These are phyloP conservation scores for Amblyjoppa proteus DNA, from an alignment of 2,888 invertebrate species.

Conservation along the genomic window DNA sequence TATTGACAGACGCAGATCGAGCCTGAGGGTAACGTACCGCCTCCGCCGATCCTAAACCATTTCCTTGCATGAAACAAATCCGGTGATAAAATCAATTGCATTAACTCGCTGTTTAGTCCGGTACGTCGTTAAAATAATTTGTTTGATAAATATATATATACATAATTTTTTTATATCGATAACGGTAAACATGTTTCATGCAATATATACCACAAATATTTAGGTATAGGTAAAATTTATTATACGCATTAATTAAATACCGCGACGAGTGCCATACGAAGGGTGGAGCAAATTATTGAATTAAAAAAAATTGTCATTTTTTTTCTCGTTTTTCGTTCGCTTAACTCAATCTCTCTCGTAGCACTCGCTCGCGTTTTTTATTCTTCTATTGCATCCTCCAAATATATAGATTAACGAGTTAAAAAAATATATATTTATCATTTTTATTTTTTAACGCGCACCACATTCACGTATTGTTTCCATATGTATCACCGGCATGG, in stretches of 20 bases:
- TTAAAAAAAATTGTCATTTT: not conserved
- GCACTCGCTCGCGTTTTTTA: constrained; percentile 28
- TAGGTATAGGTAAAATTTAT: constrained; percentile 14
- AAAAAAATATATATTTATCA: constrained; percentile 1
- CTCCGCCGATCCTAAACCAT: constrained; percentile 57
- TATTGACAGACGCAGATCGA: constrained; percentile 84
- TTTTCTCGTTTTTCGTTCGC: not conserved
- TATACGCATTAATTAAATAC: not conserved
- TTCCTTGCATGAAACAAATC: constrained; percentile 50
- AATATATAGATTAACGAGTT: constrained; percentile 21
- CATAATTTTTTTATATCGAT: constrained; percentile 1
- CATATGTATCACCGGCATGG: constrained; percentile 51
- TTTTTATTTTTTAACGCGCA: constrained; percentile 30
- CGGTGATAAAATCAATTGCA: not conserved
- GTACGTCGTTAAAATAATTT: not conserved
- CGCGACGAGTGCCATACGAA: constrained; percentile 15
- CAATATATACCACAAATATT: constrained; percentile 12
- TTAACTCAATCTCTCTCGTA: constrained; percentile 27
- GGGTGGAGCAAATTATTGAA: not conserved
- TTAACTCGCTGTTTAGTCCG: constrained; percentile 8
- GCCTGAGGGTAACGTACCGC: constrained; percentile 85
- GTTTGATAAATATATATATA: not conserved
- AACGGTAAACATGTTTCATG: constrained; percentile 12
- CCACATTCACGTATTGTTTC: constrained; percentile 29
- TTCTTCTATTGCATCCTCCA: constrained; percentile 19